Evolutionary conservation across 1,140 invertebrate species (phyloP), one percentile per base, ranked within the genome.

Genomic region (Papilio machaon): DNA sequence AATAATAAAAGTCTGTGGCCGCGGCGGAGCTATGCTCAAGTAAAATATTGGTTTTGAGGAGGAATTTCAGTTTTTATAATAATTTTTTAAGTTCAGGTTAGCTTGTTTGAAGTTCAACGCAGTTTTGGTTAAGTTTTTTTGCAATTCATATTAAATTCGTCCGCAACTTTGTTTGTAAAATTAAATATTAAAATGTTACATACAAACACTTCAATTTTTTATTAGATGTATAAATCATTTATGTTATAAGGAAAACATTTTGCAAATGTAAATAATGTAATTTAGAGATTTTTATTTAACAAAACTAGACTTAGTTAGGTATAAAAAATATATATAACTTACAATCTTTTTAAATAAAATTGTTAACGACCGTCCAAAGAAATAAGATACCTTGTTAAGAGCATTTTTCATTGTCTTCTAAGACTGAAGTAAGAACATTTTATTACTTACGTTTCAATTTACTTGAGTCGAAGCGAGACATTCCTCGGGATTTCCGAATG

Each of bases 381-480:
- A 70, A 70, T 70, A 35, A 70, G 64, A 70, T 38, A 70, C 11
- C 23, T 70, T 35, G 64, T 70, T 64, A 64, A 30, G 2, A 64
- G 19, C 10, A 64, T 30, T 30, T 30, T 70, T 70, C 30, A 70
- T 70, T 35, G 64, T 70, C 64, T 70, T 70, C 30, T 70, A 70
- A 70, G 64, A 35, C 60, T 67, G 19, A 64, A 64, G 30, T 70
- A 70, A 70, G 64, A 70, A 70, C 64, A 70, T 70, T 70, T 70
- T 70, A 70, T 70, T 70, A 70, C 64, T 38, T 70, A 70, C 30
- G 64, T 70, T 70, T 70, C 64, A 70, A 70, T 70, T 70, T 35
- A 70, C 64, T 35, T 38, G 23, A 35, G 64, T 38, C 64, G 64
- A 11, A 13, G 64, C 64, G 23, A 70, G 30, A 70, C 64, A 70